Percentiles rank a stretch among this genome's conserved stretches.
Evolutionary conservation across 2,888 invertebrate species (phyloP).

Genomic region (Pinctada fucata): DNA sequence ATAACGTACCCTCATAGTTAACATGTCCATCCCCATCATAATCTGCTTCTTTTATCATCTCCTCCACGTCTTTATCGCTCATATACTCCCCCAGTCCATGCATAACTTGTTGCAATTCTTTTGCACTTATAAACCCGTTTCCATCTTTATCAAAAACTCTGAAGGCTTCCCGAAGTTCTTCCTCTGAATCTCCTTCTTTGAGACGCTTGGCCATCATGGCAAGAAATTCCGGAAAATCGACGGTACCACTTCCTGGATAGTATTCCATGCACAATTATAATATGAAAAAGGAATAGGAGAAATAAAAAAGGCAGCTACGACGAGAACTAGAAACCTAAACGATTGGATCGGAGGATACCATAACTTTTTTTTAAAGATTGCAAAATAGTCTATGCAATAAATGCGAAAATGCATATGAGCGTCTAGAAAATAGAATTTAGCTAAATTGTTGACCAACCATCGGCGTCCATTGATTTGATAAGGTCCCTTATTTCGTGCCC

Average conservation of each 20-base stretch:
- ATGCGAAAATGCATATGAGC: too few relatives aligned
- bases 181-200: constrained; percentile 19
- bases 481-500: constrained; percentile 6
- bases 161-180: constrained; percentile 23
- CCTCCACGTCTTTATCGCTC: constrained; percentile 7
- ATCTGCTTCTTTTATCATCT: constrained; percentile 20
- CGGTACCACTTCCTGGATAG: constrained; percentile 15
- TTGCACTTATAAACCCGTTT: constrained; percentile 13
- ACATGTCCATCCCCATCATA: constrained; percentile 21
- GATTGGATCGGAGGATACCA: too few relatives aligned
- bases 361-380: too few relatives aligned
- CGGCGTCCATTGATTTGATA: constrained; percentile 15
- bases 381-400: too few relatives aligned
- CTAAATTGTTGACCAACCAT: background rate
- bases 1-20: constrained; percentile 7
- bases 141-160: constrained; percentile 25
- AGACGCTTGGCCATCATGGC: constrained; percentile 24
- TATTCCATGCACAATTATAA: too few relatives aligned
- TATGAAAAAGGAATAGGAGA: too few relatives aligned
- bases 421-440: too few relatives aligned
- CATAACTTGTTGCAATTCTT: constrained; percentile 17
- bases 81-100: constrained; percentile 7
- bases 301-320: too few relatives aligned
- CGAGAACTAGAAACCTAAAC: too few relatives aligned
- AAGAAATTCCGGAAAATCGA: constrained; percentile 29